These are phyloP conservation scores for Melanerpes formicivorus DNA, from an alignment of 2,113 vertebrate genomes.

Conservation along the genomic window DNA sequence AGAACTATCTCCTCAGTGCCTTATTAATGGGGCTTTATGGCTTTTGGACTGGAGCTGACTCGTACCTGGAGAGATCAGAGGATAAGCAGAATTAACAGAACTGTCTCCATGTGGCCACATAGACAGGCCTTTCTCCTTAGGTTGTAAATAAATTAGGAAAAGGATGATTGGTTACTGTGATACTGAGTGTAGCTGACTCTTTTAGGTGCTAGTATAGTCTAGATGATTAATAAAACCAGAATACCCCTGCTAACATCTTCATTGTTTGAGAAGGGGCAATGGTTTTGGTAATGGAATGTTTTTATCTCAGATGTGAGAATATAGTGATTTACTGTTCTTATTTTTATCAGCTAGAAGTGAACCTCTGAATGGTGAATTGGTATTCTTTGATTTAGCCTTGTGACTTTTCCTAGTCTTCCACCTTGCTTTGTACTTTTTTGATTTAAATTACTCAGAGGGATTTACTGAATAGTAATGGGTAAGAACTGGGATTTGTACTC, in stretches of 20 bases:
- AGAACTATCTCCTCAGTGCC: neutral
- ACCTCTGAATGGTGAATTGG: neutral
- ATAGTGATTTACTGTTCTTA: neutral
- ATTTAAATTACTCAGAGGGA: neutral
- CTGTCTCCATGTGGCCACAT: neutral
- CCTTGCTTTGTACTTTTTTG: neutral
- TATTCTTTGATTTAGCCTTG: neutral
- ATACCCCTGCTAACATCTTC: neutral
- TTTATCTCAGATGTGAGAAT: neutral
- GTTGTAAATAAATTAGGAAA: neutral
- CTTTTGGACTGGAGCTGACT: conserved; percentile 1
- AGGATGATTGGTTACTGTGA: neutral
- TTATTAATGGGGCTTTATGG: neutral
- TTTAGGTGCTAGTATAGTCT: neutral
- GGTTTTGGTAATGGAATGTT: neutral
- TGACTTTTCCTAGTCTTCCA: neutral
- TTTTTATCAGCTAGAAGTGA: neutral
- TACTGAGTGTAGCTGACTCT: neutral
- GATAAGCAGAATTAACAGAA: neutral
- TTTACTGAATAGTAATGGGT: neutral
- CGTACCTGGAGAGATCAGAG: neutral
- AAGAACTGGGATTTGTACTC: neutral
- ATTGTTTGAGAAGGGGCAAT: neutral
- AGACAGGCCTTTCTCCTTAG: neutral
- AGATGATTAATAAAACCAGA: neutral